Evolutionary conservation across 2,888 invertebrate species (phyloP), one percentile per base, ranked within the genome.

Genomic region (Halictus ligatus): DNA sequence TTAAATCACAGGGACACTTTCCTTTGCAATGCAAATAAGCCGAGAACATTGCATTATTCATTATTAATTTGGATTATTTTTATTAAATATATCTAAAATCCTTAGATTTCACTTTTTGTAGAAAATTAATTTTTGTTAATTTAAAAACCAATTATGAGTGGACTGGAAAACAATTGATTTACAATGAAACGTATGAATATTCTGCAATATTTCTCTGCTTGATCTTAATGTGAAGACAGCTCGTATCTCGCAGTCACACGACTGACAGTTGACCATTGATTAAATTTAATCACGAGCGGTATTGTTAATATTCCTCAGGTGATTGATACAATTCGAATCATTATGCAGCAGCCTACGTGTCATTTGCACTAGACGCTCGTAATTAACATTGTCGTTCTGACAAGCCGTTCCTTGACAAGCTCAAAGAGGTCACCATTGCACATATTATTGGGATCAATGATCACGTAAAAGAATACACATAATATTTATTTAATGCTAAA

Each of bases 291-390:
- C 89, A 89, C 81, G 83, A 85, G 43, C 72, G 83, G 79, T 74
- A 79, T 84, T 54, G 74, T 87, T 85, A 81, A 84, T 87, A 90
- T 88, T 86, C 80, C 64, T 74, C 88, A 87, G 90, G 87, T 90
- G 85, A 90, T 89, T 83, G 89, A 90, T 83, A 83, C 84, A 88
- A 89, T 88, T 89, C 75, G 75, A 74, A 76, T 67, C 60, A 85
- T 88, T 82, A 81, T 75, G 78, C 73, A 81, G 54, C 85, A 79
- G 78, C 83, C 80, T 88, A 88, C 81, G 69, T 85, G 72, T 76
- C 78, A 74, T 81, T 79, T 79, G 50, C 75, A 75, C 60, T 64
- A 25, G 77, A 81, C 73, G 43, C 46, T 60, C 78, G 46, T 85
- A 85, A 86, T 81, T 85, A 85, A 82, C 71, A 29, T n/a, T 73